Conservation (phyloP, 1,140 invertebrate species). For the Musca vetustissima region DNA sequence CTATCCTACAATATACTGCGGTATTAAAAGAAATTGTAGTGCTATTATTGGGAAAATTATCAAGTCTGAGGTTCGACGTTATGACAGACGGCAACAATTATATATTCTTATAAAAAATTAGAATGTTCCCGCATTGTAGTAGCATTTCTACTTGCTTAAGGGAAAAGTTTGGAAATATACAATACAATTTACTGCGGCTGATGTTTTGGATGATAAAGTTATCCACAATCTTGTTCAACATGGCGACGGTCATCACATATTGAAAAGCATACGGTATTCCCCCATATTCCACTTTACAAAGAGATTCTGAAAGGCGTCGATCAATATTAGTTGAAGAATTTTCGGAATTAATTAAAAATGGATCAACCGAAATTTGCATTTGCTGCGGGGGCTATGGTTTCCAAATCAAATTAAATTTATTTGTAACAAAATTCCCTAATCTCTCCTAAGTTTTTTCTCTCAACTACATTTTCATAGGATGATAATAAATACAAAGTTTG, state of each 20-base stretch:
- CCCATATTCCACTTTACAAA: conserved; percentile 36
- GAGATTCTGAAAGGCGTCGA: conserved; percentile 34
- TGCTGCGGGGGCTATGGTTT: no score
- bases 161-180: not conserved
- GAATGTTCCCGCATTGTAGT: not conserved
- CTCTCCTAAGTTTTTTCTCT: no score
- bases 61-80: conserved; percentile 6
- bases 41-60: not conserved
- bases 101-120: conserved; percentile 17
- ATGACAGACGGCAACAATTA: conserved; percentile 4
- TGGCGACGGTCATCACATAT: conserved; percentile 32
- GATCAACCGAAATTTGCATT: no score
- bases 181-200: conserved; percentile 2
- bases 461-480: no score
- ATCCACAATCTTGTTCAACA: conserved; percentile 28
- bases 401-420: no score
- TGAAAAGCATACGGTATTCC: conserved; percentile 28
- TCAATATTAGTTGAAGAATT: no score
- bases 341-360: no score
- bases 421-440: no score
- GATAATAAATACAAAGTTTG: no score
- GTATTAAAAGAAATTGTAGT: not conserved
- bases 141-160: conserved; percentile 10
- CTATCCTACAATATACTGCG: conserved; percentile 18
- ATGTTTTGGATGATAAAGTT: conserved; percentile 11